These are phyloP conservation scores for Clarias batrachus DNA, from an alignment of 2,113 vertebrate genomes.

Conservation along the genomic window DNA sequence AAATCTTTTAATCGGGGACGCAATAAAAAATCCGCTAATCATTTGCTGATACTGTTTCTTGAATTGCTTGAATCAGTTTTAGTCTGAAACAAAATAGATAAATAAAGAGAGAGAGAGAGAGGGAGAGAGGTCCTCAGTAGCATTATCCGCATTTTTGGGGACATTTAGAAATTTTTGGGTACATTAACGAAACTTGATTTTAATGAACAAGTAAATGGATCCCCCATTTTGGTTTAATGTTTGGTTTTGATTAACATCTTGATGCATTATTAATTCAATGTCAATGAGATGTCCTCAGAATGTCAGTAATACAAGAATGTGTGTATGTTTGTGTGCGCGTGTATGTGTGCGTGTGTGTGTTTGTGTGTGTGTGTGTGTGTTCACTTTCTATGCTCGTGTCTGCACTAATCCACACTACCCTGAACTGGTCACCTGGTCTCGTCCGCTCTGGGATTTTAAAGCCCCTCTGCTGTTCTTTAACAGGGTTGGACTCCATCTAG, in stretches of 20 bases:
- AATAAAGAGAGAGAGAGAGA: neutral
- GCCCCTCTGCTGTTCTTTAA: constrained; percentile 64
- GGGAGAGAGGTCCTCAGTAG: no score
- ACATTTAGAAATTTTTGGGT: no score
- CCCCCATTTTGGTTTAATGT: neutral
- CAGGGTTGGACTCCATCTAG: constrained; percentile 81
- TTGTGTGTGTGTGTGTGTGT: neutral
- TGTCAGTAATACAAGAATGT: neutral
- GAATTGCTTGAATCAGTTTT: neutral
- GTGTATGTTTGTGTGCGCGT: neutral
- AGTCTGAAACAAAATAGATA: neutral
- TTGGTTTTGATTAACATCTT: neutral
- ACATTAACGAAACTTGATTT: no score
- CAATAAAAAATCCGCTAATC: neutral
- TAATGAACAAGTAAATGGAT: no score
- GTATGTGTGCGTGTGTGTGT: neutral
- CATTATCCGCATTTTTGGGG: no score
- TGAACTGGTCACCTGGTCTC: constrained; percentile 43
- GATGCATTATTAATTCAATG: neutral
- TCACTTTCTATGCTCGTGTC: neutral
- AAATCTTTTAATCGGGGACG: neutral
- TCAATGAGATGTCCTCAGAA: neutral
- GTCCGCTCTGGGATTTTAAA: constrained; percentile 58
- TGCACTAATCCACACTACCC: neutral
- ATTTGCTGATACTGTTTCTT: neutral